Evolutionary conservation across 2,113 vertebrate genomes (phyloP).

Genomic region (Tamias sibiricus): DNA sequence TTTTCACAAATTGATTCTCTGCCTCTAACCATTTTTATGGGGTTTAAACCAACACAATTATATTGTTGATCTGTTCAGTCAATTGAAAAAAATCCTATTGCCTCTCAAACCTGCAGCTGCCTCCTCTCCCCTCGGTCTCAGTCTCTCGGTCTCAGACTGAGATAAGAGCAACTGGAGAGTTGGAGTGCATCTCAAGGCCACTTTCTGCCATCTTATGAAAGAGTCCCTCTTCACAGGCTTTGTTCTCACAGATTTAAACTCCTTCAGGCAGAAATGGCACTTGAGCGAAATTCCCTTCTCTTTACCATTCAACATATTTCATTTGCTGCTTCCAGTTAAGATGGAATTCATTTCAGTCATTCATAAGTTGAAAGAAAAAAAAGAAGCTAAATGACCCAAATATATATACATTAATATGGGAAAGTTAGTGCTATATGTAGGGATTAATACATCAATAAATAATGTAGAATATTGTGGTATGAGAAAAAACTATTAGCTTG

Average conservation of each 20-base stretch:
- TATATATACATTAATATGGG: not conserved
- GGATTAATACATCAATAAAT: not conserved
- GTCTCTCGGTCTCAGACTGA: not conserved
- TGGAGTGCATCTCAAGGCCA: conserved; percentile 43
- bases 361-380: not conserved
- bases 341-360: not conserved
- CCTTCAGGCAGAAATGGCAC: conserved; percentile 46
- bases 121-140: not conserved
- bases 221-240: conserved; percentile 32
- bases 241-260: conserved; percentile 51
- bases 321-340: not conserved
- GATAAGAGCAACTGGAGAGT: conserved; percentile 19
- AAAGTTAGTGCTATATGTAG: not conserved
- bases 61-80: conserved; percentile 13
- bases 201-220: conserved; percentile 34
- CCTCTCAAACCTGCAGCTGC: not conserved
- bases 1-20: conserved; percentile 8
- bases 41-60: conserved; percentile 52
- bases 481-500: not conserved
- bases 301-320: not conserved
- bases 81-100: conserved; percentile 9
- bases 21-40: not conserved
- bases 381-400: not conserved
- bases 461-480: not conserved
- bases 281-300: not conserved